Percentiles rank a stretch among this genome's conserved stretches.
These are phyloP conservation scores for Fregata magnificens DNA, from an alignment of 2,113 vertebrate genomes.

Conservation along the genomic window DNA sequence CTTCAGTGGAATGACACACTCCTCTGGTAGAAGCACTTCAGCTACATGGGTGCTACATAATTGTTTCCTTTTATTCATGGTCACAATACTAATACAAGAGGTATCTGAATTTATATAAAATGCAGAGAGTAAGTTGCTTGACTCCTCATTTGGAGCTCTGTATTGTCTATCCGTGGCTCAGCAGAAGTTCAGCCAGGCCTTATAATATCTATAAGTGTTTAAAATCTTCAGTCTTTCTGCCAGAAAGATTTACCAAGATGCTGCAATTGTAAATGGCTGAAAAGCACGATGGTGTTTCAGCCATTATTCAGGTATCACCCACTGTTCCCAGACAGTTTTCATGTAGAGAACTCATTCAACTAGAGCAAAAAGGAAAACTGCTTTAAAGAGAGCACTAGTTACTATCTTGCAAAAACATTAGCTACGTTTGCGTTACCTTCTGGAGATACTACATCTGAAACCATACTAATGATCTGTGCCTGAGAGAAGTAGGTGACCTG, in stretches of 20 bases:
- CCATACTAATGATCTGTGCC: background rate
- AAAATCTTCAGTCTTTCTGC: background rate
- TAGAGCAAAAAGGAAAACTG: background rate
- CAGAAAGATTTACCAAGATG: background rate
- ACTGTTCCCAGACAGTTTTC: background rate
- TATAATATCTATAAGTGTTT: background rate
- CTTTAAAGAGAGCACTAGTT: background rate
- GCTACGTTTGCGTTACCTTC: background rate
- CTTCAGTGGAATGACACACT: background rate
- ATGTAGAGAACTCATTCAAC: background rate
- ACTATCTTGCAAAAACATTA: background rate
- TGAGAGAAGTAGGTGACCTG: background rate
- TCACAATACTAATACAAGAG: background rate
- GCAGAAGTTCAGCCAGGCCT: background rate
- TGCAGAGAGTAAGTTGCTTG: background rate
- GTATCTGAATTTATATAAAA: background rate
- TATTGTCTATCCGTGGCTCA: background rate
- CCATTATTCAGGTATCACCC: background rate
- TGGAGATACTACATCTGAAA: background rate
- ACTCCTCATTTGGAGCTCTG: background rate
- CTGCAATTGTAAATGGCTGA: background rate
- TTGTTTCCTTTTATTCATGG: background rate
- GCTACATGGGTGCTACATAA: background rate
- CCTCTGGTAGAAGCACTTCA: background rate
- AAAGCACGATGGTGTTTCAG: background rate